These are phyloP conservation scores for Holocentrus rufus DNA, from an alignment of 2,797 vertebrate species.

Conservation along the genomic window DNA sequence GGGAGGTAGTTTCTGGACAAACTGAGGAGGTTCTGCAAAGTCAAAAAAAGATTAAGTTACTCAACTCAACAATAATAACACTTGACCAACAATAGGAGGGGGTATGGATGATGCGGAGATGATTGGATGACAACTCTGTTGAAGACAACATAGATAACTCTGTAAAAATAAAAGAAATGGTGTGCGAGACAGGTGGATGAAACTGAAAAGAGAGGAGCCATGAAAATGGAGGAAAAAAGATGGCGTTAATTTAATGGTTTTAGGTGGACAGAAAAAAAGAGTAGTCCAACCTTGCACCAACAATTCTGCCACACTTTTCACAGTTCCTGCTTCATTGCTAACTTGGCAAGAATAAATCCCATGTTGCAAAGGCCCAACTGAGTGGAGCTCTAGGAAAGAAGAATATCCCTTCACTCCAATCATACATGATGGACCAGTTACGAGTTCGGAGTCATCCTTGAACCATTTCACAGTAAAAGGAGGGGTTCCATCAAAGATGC, in stretches of 20 bases:
- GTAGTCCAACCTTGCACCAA: constrained; percentile 91
- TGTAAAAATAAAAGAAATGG: constrained; percentile 30
- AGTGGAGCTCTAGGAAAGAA: constrained; percentile 88
- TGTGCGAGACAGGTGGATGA: not conserved
- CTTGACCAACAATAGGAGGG: constrained; percentile 15
- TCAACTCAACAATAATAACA: constrained; percentile 3
- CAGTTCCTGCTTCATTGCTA: constrained; percentile 90
- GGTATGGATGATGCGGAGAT: constrained; percentile 19
- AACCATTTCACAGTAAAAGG: constrained; percentile 94
- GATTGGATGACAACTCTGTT: constrained; percentile 28
- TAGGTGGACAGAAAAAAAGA: constrained; percentile 51
- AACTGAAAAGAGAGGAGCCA: constrained; percentile 40
- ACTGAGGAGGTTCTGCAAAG: constrained; percentile 94
- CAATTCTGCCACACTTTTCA: constrained; percentile 86
- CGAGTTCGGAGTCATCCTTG: constrained; percentile 88
- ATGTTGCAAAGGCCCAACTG: constrained; percentile 84
- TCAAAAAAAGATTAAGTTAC: constrained; percentile 54
- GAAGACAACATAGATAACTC: constrained; percentile 34
- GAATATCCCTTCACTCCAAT: constrained; percentile 86
- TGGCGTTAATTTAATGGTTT: constrained; percentile 37
- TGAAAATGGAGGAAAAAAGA: constrained; percentile 58
- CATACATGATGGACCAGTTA: constrained; percentile 85
- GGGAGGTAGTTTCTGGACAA: constrained; percentile 90
- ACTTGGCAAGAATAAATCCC: constrained; percentile 91
- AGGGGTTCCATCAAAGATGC: constrained; percentile 90